These are phyloP conservation scores for Cydia strobilella DNA, from an alignment of 1,140 invertebrate species.

Conservation along the genomic window DNA sequence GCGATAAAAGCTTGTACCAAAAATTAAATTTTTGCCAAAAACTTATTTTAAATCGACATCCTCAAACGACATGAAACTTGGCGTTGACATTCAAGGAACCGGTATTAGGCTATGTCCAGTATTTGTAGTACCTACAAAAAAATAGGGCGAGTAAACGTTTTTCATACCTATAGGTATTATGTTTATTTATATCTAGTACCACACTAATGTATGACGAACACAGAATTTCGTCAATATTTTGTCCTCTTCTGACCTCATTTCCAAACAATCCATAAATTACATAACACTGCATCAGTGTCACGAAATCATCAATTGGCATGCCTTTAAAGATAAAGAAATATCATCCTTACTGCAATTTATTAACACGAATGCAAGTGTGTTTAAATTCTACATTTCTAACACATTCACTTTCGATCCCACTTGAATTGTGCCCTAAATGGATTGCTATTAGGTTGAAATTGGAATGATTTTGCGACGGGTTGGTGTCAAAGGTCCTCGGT, in stretches of 20 bases:
- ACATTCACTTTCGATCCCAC: background rate
- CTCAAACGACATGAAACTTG: no score
- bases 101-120: no score
- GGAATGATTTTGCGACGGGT: background rate
- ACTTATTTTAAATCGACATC: no score
- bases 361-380: background rate
- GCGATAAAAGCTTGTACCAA: no score
- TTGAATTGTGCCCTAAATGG: background rate
- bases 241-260: background rate
- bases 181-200: no score
- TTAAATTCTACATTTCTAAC: background rate
- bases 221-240: background rate
- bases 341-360: background rate
- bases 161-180: no score
- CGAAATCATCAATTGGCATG: background rate
- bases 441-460: background rate
- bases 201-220: no score
- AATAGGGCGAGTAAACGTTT: no score
- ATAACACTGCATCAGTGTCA: background rate
- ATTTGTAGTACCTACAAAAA: no score
- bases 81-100: no score
- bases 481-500: background rate
- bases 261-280: background rate
- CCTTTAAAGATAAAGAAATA: conserved; percentile 11
- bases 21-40: no score